A percentile compares a stretch with the other conserved stretches of the same genome.
These are phyloP conservation scores for Sarcophaga rosellei DNA, from an alignment of 2,888 invertebrate species.

Conservation along the genomic window DNA sequence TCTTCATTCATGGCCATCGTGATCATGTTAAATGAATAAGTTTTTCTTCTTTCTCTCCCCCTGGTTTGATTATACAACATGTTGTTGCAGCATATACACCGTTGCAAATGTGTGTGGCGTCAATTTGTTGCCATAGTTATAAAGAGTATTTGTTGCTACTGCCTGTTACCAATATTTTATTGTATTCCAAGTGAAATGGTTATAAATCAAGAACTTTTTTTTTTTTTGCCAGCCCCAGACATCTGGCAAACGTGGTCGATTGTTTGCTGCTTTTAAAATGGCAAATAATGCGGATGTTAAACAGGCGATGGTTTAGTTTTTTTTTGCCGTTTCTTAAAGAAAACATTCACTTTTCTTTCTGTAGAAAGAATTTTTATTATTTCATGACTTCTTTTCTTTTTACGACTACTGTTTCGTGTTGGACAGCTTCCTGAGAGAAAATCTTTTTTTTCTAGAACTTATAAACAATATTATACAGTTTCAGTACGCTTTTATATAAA, in stretches of 20 bases:
- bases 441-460: neutral
- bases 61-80: too few relatives aligned
- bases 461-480: too few relatives aligned
- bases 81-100: neutral
- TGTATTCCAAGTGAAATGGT: constrained; percentile 44
- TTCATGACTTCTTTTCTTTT: constrained; percentile 15
- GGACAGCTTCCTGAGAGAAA: neutral
- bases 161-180: constrained; percentile 31
- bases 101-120: constrained; percentile 60
- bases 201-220: constrained; percentile 58
- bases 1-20: neutral
- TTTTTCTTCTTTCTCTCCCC: neutral
- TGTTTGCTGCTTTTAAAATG: constrained; percentile 21
- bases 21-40: neutral
- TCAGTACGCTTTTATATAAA: too few relatives aligned
- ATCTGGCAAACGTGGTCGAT: constrained; percentile 29
- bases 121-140: constrained; percentile 58
- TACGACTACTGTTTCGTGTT: neutral
- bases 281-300: constrained; percentile 63
- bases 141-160: constrained; percentile 1
- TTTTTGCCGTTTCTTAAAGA: constrained; percentile 15
- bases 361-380: neutral
- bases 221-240: neutral
- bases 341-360: constrained; percentile 64
- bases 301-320: constrained; percentile 29